phyloP scores from a whole-genome alignment of 2,113 vertebrate genomes.

The Brevimyrus niger region DNA sequence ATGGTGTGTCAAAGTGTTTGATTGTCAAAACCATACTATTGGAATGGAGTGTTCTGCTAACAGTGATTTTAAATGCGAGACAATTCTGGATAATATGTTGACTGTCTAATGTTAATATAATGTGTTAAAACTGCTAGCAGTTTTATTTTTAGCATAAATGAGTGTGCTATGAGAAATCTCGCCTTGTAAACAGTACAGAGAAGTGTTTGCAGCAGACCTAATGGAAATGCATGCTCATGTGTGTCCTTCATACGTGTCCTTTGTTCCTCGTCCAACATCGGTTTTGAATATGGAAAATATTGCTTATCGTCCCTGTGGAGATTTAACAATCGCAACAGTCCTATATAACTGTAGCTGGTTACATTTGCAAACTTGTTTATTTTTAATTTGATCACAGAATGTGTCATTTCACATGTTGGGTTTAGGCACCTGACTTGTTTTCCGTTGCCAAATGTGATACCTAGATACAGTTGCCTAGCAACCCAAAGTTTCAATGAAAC shows the following conservation, averaged over 20 bases:
- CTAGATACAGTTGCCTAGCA: constrained; percentile 3
- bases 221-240: neutral
- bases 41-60: neutral
- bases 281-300: neutral
- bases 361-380: neutral
- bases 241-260: neutral
- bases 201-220: neutral
- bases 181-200: neutral
- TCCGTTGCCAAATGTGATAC: neutral
- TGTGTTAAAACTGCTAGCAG: neutral
- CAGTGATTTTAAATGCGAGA: neutral
- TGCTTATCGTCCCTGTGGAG: neutral
- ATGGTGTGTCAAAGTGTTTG: neutral
- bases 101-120: neutral
- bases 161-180: neutral
- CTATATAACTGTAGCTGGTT: neutral
- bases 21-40: neutral
- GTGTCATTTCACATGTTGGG: neutral
- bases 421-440: neutral
- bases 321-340: neutral
- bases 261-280: neutral
- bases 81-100: neutral
- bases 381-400: constrained; percentile 5
- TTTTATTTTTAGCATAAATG: neutral
- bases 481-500: constrained; percentile 1